Evolutionary conservation across 1,140 invertebrate species (phyloP), one percentile per base, ranked within the genome.

Genomic region (Tetramorium alpestre): DNA sequence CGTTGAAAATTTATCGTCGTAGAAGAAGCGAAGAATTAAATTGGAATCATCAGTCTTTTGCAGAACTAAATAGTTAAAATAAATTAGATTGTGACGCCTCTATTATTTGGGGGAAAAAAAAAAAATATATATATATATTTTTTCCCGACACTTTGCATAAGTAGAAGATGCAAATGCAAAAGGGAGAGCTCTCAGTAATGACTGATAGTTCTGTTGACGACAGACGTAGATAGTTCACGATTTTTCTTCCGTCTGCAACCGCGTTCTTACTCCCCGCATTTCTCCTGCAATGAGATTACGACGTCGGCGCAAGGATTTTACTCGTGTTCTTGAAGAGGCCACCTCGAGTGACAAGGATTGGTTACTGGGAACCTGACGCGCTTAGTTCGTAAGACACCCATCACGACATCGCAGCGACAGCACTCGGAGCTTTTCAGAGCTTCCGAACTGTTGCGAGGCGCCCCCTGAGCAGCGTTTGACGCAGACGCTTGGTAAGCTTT

Each of bases 351-450:
- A 76, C 28, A 49, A 47, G 51, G 44, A 58, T 13, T 38, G 47
- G 47, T 80, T 78, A 78, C 47, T 47, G 60, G 33, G 80, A 49
- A 13, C 80, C 13, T 54, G 62, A 80, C 22, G 49, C 62, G 33
- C 51, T 25, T 60, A 51, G 67, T 82, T 84, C 80, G 16, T 54
- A 80, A 80, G 77, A 80, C 47, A 51, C 22, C 47, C 77, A 65
- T 84, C 49, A 69, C 49, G 64, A 58, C 41, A 51, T 78, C 51
- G 38, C 51, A 62, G 77, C 64, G 89, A 89, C 90, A 91, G 90
- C 92, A 92, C 90, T 70, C 89, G 84, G 77, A 80, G 88, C 87
- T 80, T 81, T 85, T 89, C 90, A 82, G 76, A 85, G 81, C 51
- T 67, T 85, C 28, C 41, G 25, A 73, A 75, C 80, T 84, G 56